These are phyloP conservation scores for Lepidurus couesii DNA, from an alignment of 1,140 invertebrate species.

Conservation along the genomic window DNA sequence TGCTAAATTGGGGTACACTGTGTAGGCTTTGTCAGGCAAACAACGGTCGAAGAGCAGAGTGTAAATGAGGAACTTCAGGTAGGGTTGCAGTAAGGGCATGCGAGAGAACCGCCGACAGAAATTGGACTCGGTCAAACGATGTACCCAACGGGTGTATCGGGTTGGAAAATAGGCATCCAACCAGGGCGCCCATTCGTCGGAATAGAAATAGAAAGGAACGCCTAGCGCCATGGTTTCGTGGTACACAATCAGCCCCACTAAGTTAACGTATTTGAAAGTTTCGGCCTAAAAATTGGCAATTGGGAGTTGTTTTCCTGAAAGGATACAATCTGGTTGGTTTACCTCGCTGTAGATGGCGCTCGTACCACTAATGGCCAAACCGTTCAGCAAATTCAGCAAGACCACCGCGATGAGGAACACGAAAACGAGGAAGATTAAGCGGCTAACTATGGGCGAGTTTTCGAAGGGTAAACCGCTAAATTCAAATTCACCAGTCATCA, in stretches of 20 bases:
- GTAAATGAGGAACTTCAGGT: background rate
- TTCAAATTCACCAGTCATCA: slow-evolving; percentile 78
- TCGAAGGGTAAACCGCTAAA: slow-evolving; percentile 66
- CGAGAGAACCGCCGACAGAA: background rate
- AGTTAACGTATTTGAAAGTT: slow-evolving; percentile 62
- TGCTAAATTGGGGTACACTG: background rate
- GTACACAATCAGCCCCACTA: slow-evolving; percentile 62
- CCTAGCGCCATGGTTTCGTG: slow-evolving; percentile 62
- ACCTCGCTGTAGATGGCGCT: slow-evolving; percentile 57
- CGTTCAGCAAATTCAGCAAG: slow-evolving; percentile 70
- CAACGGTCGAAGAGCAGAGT: slow-evolving; percentile 30
- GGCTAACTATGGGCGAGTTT: slow-evolving; percentile 57
- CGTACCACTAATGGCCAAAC: slow-evolving; percentile 72
- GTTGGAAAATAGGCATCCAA: too few species aligned
- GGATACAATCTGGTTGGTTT: background rate
- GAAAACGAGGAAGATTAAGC: slow-evolving; percentile 67
- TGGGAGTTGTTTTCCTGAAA: background rate
- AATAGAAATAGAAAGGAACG: slow-evolving; percentile 37
- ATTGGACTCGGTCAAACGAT: slow-evolving; percentile 26
- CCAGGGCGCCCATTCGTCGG: slow-evolving; percentile 3
- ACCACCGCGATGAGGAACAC: slow-evolving; percentile 73
- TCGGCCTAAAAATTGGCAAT: slow-evolving; percentile 54
- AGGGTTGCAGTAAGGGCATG: slow-evolving; percentile 19
- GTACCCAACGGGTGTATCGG: slow-evolving; percentile 9
- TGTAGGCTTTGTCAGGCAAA: slow-evolving; percentile 29